Evolutionary conservation across 2,113 vertebrate species (phyloP), one percentile per base, ranked within the genome.

Genomic region (Columba janthina): DNA sequence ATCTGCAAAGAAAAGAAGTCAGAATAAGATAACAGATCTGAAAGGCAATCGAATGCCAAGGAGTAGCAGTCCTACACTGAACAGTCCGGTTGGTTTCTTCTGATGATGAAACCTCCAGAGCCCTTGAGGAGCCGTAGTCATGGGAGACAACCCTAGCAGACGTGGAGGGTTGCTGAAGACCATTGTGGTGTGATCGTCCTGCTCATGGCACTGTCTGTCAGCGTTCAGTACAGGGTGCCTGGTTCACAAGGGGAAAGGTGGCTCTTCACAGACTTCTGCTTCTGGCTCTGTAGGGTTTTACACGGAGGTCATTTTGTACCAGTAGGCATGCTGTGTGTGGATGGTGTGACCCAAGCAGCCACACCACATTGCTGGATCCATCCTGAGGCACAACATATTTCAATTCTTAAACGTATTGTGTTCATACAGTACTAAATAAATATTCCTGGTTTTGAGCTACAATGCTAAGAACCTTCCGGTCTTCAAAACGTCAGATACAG

Each of bases 191-290:
- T 48, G 32, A 0, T 42, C 0, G 0, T 77, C n/a, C 34, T 69
- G 26, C 70, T 90, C n/a, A 26, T 0, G 4, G 44, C 46, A n/a
- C 29, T 64, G 54, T 64, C 42, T 56, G 42, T 60, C 28, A 24
- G 0, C 28, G 7, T 2, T 12, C 0, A 0, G 9, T 44, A 15
- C 6, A 0, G 57, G 17, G 6, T 75, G n/a, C 20, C 12, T 81
- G 31, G 3, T 34, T 72, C 40, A 10, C 28, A 50, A 9, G 10
- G 19, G 16, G 3, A 34, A 34, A 57, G n/a, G 54, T 57, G 50
- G 7, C 31, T 42, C 42, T 46, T 74, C 28, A 31, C 22, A 13
- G 40, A 40, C 16, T 32, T 88, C 46, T 85, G 32, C 42, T 61
- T 29, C 62, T 91, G 38, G 14, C 46, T 65, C 19, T 75, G 10